A percentile compares a stretch with the other conserved stretches of the same genome.
Evolutionary conservation across 1,140 invertebrate genomes (phyloP).

Genomic region (Drosophila parabipectinata): DNA sequence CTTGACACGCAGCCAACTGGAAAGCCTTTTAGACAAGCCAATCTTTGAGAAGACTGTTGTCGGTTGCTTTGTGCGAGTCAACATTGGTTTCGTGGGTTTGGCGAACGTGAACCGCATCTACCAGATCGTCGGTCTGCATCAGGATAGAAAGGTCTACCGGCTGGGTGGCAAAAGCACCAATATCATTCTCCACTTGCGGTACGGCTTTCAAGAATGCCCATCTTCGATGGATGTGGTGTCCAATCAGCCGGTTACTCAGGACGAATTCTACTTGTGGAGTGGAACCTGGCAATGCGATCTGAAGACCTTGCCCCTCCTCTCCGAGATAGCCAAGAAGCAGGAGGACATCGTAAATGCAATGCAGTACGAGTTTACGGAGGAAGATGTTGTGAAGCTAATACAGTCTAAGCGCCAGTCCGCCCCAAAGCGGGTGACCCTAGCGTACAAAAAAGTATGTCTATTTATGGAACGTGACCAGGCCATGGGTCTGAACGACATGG

Average conservation of each 20-base stretch:
- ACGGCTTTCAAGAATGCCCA: neutral
- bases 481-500: constrained; percentile 15
- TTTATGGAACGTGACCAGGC: constrained; percentile 46
- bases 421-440: constrained; percentile 3
- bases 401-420: constrained; percentile 18
- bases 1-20: constrained; percentile 38
- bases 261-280: constrained; percentile 37
- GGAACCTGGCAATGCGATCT: constrained; percentile 7
- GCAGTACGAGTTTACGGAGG: constrained; percentile 35
- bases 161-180: constrained; percentile 24
- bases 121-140: constrained; percentile 15
- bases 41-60: constrained; percentile 35
- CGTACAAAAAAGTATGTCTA: constrained; percentile 31
- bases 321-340: constrained; percentile 20
- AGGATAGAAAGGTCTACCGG: neutral
- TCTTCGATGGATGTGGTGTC: constrained; percentile 38
- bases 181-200: constrained; percentile 9
- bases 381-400: constrained; percentile 38
- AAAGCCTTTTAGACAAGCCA: constrained; percentile 45
- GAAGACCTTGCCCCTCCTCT: constrained; percentile 5
- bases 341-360: constrained; percentile 26
- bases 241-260: constrained; percentile 17
- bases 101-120: constrained; percentile 1
- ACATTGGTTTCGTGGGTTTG: neutral
- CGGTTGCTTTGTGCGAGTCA: constrained; percentile 46